A percentile compares a stretch with the other conserved stretches of the same genome.
Conservation (phyloP, 2,797 vertebrate genomes). For the Enteromius viviparus region DNA sequence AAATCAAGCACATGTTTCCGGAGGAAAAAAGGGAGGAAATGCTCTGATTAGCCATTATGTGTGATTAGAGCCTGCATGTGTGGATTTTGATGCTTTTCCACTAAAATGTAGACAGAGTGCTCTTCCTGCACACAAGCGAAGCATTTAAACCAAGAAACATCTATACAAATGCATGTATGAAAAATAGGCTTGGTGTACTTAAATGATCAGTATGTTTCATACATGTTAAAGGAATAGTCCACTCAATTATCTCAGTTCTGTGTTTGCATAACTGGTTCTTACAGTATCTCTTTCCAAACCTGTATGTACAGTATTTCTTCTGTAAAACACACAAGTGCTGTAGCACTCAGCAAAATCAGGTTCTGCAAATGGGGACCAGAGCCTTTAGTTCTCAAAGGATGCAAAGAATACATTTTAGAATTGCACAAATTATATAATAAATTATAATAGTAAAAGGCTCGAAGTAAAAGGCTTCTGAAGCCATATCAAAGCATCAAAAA, state of each 20-base stretch:
- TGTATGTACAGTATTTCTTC: background rate
- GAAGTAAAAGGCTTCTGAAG: no score
- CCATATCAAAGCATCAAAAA: background rate
- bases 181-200: background rate
- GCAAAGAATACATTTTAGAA: background rate
- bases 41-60: conserved; percentile 52
- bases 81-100: conserved; percentile 26
- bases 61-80: conserved; percentile 35
- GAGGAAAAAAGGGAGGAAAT: conserved; percentile 44
- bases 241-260: background rate
- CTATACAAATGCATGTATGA: background rate
- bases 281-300: background rate
- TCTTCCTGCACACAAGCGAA: background rate
- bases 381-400: background rate
- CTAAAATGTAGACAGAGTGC: background rate
- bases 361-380: background rate
- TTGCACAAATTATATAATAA: background rate
- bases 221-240: background rate
- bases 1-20: conserved; percentile 52
- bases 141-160: background rate
- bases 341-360: no score
- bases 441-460: background rate
- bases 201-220: background rate
- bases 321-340: background rate
- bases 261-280: background rate